These are phyloP conservation scores for Geopemphigus sp. DNA, from an alignment of 1,140 invertebrate genomes.

Conservation along the genomic window DNA sequence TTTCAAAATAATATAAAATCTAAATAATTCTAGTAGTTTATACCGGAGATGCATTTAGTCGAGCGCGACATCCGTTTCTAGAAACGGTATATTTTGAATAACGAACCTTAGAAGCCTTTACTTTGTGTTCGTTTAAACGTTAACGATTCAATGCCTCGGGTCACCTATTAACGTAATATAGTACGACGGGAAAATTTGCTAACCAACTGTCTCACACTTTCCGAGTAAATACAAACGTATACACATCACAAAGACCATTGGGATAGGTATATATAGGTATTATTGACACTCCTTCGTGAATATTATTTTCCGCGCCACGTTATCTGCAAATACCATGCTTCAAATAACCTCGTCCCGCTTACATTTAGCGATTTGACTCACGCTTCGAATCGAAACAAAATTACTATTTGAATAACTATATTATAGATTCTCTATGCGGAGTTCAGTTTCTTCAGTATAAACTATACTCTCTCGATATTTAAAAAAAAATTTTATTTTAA, in stretches of 20 bases:
- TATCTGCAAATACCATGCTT: no score
- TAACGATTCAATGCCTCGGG: neutral
- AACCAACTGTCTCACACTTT: neutral
- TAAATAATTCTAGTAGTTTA: neutral
- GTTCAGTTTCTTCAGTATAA: no score
- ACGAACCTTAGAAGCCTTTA: constrained; percentile 14
- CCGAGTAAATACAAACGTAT: neutral
- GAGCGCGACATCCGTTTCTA: neutral
- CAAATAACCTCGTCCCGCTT: no score
- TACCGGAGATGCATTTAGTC: neutral
- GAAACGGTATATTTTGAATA: constrained; percentile 19
- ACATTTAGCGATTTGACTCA: no score
- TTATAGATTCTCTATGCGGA: no score
- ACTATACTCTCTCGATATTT: no score
- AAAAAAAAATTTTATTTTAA: no score
- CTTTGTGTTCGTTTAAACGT: constrained; percentile 13
- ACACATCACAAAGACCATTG: neutral
- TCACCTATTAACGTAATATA: neutral
- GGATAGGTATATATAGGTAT: no score
- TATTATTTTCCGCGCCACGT: no score
- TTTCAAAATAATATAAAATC: neutral
- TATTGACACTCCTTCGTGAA: no score
- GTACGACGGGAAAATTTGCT: neutral
- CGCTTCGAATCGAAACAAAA: no score
- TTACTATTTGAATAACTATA: no score